phyloP scores from a whole-genome alignment of 2,797 vertebrate species.

The Syncerus caffer region DNA sequence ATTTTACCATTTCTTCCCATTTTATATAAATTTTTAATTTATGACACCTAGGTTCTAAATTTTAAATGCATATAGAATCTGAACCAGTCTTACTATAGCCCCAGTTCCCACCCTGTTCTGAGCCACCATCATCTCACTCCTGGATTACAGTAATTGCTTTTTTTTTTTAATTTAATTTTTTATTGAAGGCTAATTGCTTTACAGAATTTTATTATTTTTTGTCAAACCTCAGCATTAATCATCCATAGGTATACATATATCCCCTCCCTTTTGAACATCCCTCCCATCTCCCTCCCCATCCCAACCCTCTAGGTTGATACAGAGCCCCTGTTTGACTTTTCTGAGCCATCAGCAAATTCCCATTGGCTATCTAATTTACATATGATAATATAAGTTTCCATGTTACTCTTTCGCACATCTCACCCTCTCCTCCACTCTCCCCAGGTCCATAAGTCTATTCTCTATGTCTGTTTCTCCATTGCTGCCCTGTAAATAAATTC shows the following conservation, averaged over 20 bases:
- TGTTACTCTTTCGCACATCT: not conserved
- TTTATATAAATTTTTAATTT: not conserved
- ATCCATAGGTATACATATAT: not conserved
- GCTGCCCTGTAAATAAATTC: not conserved
- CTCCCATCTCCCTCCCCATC: not conserved
- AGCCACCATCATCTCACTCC: not conserved
- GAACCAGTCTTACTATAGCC: not conserved
- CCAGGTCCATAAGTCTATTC: not conserved
- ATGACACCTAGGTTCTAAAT: not conserved
- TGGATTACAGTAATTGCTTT: rapidly evolving
- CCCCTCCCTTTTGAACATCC: not conserved
- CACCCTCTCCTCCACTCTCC: not conserved
- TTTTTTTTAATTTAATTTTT: not conserved
- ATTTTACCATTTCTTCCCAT: not conserved
- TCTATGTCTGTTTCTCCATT: not conserved
- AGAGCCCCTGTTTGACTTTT: not conserved
- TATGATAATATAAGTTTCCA: not conserved
- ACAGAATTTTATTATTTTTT: not conserved
- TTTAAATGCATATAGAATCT: not conserved
- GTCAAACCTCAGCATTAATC: not conserved
- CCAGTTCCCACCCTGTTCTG: not conserved
- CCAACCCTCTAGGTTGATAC: not conserved
- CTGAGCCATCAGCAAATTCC: not conserved
- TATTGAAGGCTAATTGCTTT: not conserved
- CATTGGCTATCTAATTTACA: not conserved